Evolutionary conservation across 2,888 invertebrate species (phyloP).

Genomic region (Microchrysa polita): DNA sequence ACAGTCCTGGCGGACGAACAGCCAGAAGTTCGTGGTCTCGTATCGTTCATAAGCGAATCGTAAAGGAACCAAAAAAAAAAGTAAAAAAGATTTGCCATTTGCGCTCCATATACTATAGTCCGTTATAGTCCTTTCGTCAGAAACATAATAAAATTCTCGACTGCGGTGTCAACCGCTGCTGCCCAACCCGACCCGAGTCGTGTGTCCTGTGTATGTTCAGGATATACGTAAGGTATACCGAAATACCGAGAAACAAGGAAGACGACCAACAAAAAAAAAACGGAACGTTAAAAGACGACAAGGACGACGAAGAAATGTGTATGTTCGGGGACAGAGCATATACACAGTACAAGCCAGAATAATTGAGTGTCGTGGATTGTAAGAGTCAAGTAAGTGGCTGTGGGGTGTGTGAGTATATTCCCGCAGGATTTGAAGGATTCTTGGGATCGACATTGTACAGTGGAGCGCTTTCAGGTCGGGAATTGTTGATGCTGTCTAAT

Average conservation of each 20-base stretch:
- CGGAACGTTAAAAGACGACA: too few relatives aligned
- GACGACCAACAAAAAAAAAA: too few relatives aligned
- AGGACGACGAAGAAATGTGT: too few relatives aligned
- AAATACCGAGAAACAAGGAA: too few relatives aligned
- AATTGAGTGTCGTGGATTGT: slow-evolving; percentile 24
- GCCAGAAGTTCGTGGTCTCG: background rate
- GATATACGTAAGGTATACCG: too few relatives aligned
- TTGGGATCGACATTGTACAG: too few relatives aligned
- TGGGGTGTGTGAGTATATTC: background rate
- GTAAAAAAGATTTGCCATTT: slow-evolving; percentile 10
- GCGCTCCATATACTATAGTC: background rate
- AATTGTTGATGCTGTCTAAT: background rate
- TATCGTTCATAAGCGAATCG: background rate
- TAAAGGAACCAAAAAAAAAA: too few relatives aligned
- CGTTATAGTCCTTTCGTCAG: slow-evolving; percentile 8
- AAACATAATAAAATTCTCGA: slow-evolving; percentile 22
- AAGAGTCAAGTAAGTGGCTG: too few relatives aligned
- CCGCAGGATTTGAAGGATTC: slow-evolving; percentile 7
- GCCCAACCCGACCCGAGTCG: too few relatives aligned
- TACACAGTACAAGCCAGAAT: background rate
- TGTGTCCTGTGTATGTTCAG: too few relatives aligned
- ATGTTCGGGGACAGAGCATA: background rate
- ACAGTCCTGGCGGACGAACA: too few relatives aligned
- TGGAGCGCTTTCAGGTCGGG: background rate
- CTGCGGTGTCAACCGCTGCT: background rate